Base-by-base conservation (phyloP, 2,888 invertebrate species). In the Diarsia mendica region DNA sequence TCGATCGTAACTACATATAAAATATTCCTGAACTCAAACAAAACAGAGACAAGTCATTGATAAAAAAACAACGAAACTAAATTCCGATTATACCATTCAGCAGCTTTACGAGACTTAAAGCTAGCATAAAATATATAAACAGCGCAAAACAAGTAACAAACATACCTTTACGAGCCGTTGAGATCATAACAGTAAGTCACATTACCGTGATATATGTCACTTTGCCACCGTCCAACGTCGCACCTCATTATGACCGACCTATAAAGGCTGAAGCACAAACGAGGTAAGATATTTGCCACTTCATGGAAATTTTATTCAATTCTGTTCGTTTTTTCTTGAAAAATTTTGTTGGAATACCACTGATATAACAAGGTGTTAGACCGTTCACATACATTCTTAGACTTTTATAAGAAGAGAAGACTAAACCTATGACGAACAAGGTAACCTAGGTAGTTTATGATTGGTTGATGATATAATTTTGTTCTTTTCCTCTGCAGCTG, bases 181-280 rank as follows among this genome's bases (percentile, higher is more conserved):
- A 89, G 92, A 90, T 91, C 92, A 91, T 93, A 94, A 93, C 93
- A 92, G 91, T 95, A 95, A 91, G 91, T 94, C 93, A 93, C 91
- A 90, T 92, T 90, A 89, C 85, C 87, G 90, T 94, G 94, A 94
- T 91, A 92, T 93, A 86, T 87, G 90, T 92, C 91, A 91, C 88
- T 87, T 89, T 80, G 90, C 88, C 71, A 77, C 79, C 80, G 83
- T 79, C 82, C 82, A 65, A 79, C 80, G 85, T 79, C 80, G 82
- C 82, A 78, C 76, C 84, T 85, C 83, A 85, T 85, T 85, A 84
- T 80, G 78, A 74, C 75, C 72, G 74, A 71, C 72, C 72, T 68
- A 79, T 85, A 82, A 87, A 48, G 86, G 79, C 70, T 71, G 55
- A 48, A 53, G 8, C 73, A 84, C 73, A 80, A 73, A 70, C 44